Base-by-base conservation (phyloP, 2,797 vertebrate species). In the Halcyon smyrnensis region DNA sequence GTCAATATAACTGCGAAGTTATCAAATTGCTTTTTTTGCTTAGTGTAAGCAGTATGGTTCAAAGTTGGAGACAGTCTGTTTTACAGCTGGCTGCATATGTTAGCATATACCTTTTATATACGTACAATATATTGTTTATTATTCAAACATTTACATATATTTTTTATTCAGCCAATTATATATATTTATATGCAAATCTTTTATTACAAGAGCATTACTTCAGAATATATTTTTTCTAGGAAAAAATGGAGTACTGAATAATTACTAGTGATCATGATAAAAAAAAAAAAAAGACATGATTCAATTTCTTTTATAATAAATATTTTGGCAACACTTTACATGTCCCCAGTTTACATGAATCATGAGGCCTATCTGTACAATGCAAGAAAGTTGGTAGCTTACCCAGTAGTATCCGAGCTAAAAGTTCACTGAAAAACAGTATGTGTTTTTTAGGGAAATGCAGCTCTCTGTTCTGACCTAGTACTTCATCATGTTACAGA, bases 351-450 rank as follows among this genome's bases (percentile, higher is more conserved):
- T 82, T 63, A 53, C 11, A n/a, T 12, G 25, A 74, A 59, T 74
- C 19, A 2, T 43, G 69, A 65, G 10, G 6, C 34, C 16, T 74
- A 8, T 43, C 32, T 69, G 15, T 8, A 36, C 10, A 90, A 54
- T 27, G 2, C 28, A 69, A 8, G 20, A 6, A 53, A 69, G 21
- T 68, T 57, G 0, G 0, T 37, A 48, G 9, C 15, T 69, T 53
- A 68, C 8, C 12, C 28, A 60, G 19, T 9, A 24, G 3, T 54
- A 64, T n/a, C 25, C 2, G 5, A 63, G 25, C 7, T 32, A 62
- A 82, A 62, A 71, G n/a, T 20, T 1, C 0, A 18, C 11, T 28
- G 41, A 34, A 63, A 7, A 68, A 3, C 12, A 36, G 7, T 30
- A 45, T 39, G 13, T 34, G 5, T 3, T 50, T 79, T 91, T 65